Evolutionary conservation across 92 coral and sea anemone species (phyloP), one percentile per base, ranked within the genome.

Genomic region (Pocillopora grandis): DNA sequence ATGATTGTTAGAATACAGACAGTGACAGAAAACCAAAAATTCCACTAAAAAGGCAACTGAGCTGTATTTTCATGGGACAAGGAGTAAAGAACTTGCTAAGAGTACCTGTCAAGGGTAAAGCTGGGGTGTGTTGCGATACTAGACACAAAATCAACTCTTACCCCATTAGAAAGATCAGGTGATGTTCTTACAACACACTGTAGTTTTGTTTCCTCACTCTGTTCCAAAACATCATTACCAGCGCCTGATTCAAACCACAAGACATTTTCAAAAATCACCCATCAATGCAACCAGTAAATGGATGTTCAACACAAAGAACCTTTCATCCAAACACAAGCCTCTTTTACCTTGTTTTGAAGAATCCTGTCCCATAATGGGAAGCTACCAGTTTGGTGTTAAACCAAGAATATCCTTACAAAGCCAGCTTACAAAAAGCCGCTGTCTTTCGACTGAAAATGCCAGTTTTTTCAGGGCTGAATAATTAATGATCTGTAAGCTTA

Each of bases 331-430:
- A 77, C 58, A 63, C 58, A 37, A 31, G 69, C 71, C 55, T 56
- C 35, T 52, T 61, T 87, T 90, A 94, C 95, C 98, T 88, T 91
- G 90, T 77, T 92, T 92, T 16, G 99, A 92, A 61, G 92, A 85
- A 71, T 90, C 96, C 68, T 97, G 99, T 64, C 99, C 99, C 99
- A 97, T 97, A 66, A 13, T 85, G 85, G 74, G 88, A 85, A 56
- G 31, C 58, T 31, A 52, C 31, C n/a, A 69, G 72, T 21, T 65
- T 79, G 75, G 69, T 11, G 31, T 13, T 0, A 14, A 27, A 52
- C 64, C 10, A 57, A 71, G 75, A 58, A 76, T 71, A 15, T 81
- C 33, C 12, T 31, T 0, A 10, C 11, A n/a, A 58, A 71, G 56
- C 55, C 61, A 16, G 14, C 77, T 19, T 35, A 10, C 15, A 13